Evolutionary conservation across 23 tunicate species (phyloP).

Genomic region (Diplosoma virens): DNA sequence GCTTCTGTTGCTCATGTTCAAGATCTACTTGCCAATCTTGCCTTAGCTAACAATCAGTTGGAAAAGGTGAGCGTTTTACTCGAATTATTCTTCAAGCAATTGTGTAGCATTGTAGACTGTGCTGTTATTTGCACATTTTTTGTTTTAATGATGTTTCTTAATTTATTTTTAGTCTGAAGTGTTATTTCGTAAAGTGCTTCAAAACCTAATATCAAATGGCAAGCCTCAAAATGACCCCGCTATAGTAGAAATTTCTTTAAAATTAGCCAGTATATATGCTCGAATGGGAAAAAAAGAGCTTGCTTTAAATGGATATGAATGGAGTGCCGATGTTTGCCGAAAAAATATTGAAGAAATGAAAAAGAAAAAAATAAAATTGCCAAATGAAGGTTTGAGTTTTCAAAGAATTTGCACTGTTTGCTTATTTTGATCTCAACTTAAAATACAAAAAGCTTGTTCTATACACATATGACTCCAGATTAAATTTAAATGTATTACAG

Average conservation of each 20-base stretch:
- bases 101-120: too few relatives aligned
- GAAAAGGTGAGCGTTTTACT: slow-evolving; percentile 40
- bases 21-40: slow-evolving; percentile 80
- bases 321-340: slow-evolving; percentile 37
- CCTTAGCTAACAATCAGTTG: slow-evolving; percentile 21
- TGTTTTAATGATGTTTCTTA: neutral
- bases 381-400: neutral
- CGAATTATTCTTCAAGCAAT: too few relatives aligned
- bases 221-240: slow-evolving; percentile 41
- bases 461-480: too few relatives aligned
- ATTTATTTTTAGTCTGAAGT: neutral
- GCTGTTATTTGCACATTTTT: neutral
- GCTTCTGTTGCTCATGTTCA: slow-evolving; percentile 49
- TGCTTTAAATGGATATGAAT: slow-evolving; percentile 67
- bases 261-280: slow-evolving; percentile 82
- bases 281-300: slow-evolving; percentile 35
- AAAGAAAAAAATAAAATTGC: neutral
- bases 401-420: too few relatives aligned
- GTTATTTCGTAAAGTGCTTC: slow-evolving; percentile 41
- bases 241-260: slow-evolving; percentile 67
- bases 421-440: too few relatives aligned
- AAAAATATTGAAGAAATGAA: slow-evolving; percentile 36
- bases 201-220: slow-evolving; percentile 55
- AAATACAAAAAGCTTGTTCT: too few relatives aligned
- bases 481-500: too few relatives aligned